These are phyloP conservation scores for Lasioglossum zephyrum DNA, from an alignment of 2,888 invertebrate species.

Conservation along the genomic window DNA sequence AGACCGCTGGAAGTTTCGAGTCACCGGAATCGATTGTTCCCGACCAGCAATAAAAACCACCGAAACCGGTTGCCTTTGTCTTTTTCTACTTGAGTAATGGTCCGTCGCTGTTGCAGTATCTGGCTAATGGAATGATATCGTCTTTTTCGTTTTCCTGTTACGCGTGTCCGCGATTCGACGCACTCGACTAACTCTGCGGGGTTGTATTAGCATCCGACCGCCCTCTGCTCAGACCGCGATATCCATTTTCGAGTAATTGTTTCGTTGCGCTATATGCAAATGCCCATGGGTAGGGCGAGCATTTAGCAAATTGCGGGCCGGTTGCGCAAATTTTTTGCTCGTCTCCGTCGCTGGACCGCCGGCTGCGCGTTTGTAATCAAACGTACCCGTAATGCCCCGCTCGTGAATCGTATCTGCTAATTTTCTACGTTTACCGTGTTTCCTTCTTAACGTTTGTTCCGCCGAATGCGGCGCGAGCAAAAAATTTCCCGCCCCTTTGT, in stretches of 20 bases:
- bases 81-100: slow-evolving; percentile 48
- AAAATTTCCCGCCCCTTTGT: not conserved
- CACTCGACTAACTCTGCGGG: slow-evolving; percentile 7
- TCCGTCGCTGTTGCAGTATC: slow-evolving; percentile 29
- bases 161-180: slow-evolving; percentile 26
- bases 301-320: slow-evolving; percentile 40
- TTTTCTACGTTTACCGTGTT: not conserved
- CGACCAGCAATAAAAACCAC: slow-evolving; percentile 33
- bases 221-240: not conserved
- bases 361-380: slow-evolving; percentile 3
- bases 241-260: slow-evolving; percentile 49
- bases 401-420: not conserved
- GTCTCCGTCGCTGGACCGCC: not conserved
- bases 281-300: not conserved
- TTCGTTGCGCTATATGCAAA: slow-evolving; percentile 33
- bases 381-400: not conserved
- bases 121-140: slow-evolving; percentile 51
- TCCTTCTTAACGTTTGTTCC: not conserved
- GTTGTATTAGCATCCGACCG: not conserved
- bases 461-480: not conserved
- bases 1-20: slow-evolving; percentile 41
- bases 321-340: slow-evolving; percentile 32
- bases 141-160: slow-evolving; percentile 28
- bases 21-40: slow-evolving; percentile 42
- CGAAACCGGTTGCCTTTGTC: not conserved